These are phyloP conservation scores for Prionace glauca DNA, from an alignment of 2,797 vertebrate species.

Conservation along the genomic window DNA sequence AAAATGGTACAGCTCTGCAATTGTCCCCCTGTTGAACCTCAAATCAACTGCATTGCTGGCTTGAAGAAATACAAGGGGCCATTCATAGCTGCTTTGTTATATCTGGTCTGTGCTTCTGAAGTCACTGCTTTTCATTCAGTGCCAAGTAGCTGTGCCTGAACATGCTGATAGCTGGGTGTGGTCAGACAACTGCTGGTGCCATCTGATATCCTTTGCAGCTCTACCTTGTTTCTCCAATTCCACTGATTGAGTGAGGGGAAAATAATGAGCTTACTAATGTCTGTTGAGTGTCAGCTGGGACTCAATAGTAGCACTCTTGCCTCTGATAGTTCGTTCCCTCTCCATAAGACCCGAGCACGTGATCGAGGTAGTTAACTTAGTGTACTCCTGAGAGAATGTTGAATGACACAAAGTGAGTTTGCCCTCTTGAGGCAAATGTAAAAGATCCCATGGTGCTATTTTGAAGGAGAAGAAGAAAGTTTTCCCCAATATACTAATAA, in stretches of 20 bases:
- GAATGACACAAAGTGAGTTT: not conserved
- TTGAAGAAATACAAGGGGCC: not conserved
- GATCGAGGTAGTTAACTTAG: not conserved
- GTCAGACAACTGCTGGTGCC: not conserved
- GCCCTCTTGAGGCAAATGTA: not conserved
- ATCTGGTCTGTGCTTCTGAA: not conserved
- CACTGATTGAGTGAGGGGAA: not conserved
- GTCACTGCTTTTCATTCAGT: not conserved
- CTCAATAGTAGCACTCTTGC: not conserved
- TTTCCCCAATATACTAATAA: not conserved
- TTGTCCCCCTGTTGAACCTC: not conserved
- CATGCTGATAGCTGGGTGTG: conserved; percentile 1
- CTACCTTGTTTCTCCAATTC: not conserved
- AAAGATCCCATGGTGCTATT: not conserved
- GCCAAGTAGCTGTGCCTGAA: not conserved
- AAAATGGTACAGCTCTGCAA: not conserved
- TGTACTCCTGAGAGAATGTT: not conserved
- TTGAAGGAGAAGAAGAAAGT: not conserved
- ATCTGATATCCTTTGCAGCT: not conserved
- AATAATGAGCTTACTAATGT: too few relatives aligned
- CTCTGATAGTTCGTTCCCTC: not conserved
- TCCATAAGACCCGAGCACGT: not conserved
- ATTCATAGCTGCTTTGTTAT: not conserved
- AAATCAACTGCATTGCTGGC: not conserved
- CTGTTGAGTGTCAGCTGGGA: not conserved